These are phyloP conservation scores for Clarias gariepinus DNA, from an alignment of 2,113 vertebrate species.

Conservation along the genomic window DNA sequence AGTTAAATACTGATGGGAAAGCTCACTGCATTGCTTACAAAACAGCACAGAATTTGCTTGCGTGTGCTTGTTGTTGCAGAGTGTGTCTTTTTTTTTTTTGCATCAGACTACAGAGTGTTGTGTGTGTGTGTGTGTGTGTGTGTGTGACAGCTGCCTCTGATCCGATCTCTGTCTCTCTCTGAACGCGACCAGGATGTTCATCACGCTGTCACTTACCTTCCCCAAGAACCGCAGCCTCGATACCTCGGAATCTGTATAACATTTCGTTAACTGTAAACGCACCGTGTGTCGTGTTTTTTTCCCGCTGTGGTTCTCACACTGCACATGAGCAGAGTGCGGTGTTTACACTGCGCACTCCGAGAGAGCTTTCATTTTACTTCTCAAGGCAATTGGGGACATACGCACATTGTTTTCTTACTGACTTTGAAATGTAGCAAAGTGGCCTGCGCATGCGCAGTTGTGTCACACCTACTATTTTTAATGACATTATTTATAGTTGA, in stretches of 20 bases:
- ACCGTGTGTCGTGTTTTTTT: neutral
- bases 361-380: constrained; percentile 28
- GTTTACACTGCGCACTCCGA: constrained; percentile 38
- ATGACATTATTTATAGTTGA: neutral
- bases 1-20: neutral
- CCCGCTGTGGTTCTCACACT: too few relatives aligned
- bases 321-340: neutral
- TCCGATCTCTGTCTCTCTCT: neutral
- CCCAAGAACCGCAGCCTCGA: neutral
- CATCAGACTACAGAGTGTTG: neutral
- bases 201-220: neutral
- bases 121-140: neutral
- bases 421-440: neutral
- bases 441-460: neutral
- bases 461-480: neutral
- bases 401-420: neutral
- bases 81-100: neutral
- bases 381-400: neutral
- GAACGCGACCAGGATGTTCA: constrained; percentile 10
- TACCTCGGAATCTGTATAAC: too few relatives aligned
- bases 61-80: neutral
- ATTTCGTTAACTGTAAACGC: too few relatives aligned
- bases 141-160: constrained; percentile 6
- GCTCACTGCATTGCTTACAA: neutral
- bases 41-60: too few relatives aligned